Base-by-base conservation (phyloP, 2,888 invertebrate genomes). In the Ormyrus thymus region DNA sequence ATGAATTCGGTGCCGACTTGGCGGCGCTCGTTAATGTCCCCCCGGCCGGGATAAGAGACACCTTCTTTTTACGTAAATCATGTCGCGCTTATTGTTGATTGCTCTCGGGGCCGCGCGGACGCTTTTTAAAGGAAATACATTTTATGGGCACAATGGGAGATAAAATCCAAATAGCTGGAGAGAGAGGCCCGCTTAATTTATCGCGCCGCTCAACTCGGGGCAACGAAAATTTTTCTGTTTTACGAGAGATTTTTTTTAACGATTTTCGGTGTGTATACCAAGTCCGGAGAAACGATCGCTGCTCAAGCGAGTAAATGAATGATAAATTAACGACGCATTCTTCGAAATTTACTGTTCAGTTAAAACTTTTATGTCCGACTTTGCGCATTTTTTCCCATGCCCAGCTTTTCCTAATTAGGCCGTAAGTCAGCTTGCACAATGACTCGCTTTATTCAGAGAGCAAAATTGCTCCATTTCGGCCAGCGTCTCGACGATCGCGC, bases 131-230 rank as follows among this genome's bases (percentile, higher is more conserved):
- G 53, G 62, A 55, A 43, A 80, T 75, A 75, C 75, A 58, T 77
- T 78, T 78, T 80, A 80, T 75, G 81, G 68, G 58, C 43, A 81
- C 78, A 80, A 78, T 79, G 75, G 70, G 61, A 79, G 77, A 70
- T 78, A 75, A 80, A 75, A 80, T 80, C 76, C 76, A 64, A 73
- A 80, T 64, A 76, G 66, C 65, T 29, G 70, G 59, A 71, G 58
- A 66, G 50, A 43, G 51, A 43, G n/a, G 46, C 7, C 56, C 64
- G 45, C 74, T 78, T 74, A 69, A 78, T 78, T 78, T 78, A 78
- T 78, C 74, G 70, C 7, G 59, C 76, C 55, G 69, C 53, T 59
- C 71, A 13, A 5, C 8, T 29, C 29, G 3, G 29, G 29, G 29
- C n/a, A 50, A 55, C 46, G 15, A n/a, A 58, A 43, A 29, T 70